Evolutionary conservation across 2,113 vertebrate species (phyloP).

Genomic region (Brienomyrus longianalis): DNA sequence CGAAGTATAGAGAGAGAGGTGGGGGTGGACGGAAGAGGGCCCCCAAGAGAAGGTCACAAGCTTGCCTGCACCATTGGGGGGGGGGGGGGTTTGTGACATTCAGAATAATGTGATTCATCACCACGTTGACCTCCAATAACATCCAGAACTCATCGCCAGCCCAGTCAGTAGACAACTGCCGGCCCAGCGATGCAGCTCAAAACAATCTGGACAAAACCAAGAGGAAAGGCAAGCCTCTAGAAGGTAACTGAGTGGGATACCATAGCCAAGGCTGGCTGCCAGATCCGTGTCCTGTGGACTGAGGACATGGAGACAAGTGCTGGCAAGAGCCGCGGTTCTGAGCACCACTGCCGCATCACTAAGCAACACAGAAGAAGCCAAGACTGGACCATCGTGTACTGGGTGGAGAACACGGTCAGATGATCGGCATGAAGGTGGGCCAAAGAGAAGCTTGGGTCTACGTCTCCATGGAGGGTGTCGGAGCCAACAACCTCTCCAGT

Average conservation of each 20-base stretch:
- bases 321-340: too few species aligned
- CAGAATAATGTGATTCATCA: neutral
- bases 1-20: neutral
- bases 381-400: neutral
- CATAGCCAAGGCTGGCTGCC: neutral
- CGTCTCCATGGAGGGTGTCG: neutral
- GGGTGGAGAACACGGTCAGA: neutral
- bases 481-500: neutral
- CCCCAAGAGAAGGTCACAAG: neutral
- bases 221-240: neutral
- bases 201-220: neutral
- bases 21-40: neutral
- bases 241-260: neutral
- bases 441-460: neutral
- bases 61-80: neutral
- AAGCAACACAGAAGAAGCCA: neutral
- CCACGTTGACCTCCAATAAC: neutral
- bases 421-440: neutral
- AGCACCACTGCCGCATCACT: neutral
- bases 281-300: neutral
- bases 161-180: neutral
- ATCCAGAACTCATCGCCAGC: neutral
- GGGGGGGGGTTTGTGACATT: neutral
- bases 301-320: neutral
- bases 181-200: neutral